Base-by-base conservation (phyloP, 2,113 vertebrate genomes). In the Oostethus manadensis region DNA sequence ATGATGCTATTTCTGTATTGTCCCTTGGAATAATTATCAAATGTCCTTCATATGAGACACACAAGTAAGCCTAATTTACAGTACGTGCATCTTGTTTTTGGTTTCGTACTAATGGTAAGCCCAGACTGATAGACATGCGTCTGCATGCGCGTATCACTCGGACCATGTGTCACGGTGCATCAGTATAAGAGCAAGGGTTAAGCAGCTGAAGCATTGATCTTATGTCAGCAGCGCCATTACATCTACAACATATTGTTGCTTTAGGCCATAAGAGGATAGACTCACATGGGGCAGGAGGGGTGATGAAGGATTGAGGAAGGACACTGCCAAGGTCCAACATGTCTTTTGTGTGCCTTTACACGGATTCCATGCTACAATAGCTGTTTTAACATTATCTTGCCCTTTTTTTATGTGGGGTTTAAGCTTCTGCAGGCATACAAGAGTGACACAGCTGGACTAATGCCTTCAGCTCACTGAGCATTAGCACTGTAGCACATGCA, bases 171-270 rank as follows among this genome's bases (percentile, higher is more conserved):
- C 77, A 71, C 57, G 57, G 68, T 63, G 66, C 70, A 68, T 71
- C 70, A 73, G 67, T 68, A 43, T 44, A 63, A 62, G 68, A 70
- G 65, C 68, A 64, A 58, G 62, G 70, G 70, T 81, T 84, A 83
- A 82, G 78, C 76, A 82, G 70, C 79, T 74, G 72, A 77, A 74
- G 64, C 78, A 90, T 89, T 85, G 88, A 91, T 89, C 81, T 81
- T 71, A 77, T 88, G 88, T 89, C 88, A 71, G 47, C 76, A 51
- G 86, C 75, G 61, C 79, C 84, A 86, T 89, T 89, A 76, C 79
- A 71, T 58, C 76, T 21, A 49, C 75, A 68, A 88, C 71, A 76
- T 83, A 87, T 87, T 79, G 88, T 77, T 79, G 66, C 85, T 68
- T 50, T 48, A 53, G 74, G 75, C 58, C 56, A 50, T 54, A 74